Evolutionary conservation across 2,113 vertebrate genomes (phyloP).

Genomic region (Bufo bufo): DNA sequence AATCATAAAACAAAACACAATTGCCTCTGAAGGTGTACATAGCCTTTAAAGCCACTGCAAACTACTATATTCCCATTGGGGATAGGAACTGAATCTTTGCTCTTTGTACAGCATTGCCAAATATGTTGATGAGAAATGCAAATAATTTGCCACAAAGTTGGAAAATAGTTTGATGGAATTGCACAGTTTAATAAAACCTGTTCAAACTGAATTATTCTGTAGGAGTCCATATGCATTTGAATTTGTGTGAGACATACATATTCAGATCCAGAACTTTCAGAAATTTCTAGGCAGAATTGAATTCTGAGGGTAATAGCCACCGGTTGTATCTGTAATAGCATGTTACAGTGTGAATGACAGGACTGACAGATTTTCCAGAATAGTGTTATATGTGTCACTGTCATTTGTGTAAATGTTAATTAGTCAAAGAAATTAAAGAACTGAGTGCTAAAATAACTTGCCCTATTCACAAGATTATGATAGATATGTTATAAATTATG

Average conservation of each 20-base stretch:
- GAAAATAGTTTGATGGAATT: neutral
- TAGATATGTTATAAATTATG: neutral
- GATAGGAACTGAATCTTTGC: too few species aligned
- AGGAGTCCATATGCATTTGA: neutral
- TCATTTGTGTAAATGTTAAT: neutral
- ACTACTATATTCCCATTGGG: too few species aligned
- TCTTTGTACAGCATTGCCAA: neutral
- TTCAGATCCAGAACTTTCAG: neutral
- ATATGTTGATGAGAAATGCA: neutral
- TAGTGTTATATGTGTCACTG: neutral
- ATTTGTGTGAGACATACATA: neutral
- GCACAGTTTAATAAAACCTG: neutral
- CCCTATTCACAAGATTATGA: neutral
- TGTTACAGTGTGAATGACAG: neutral
- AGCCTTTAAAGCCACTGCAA: too few species aligned
- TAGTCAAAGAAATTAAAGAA: neutral
- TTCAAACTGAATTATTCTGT: neutral
- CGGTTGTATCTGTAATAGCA: neutral
- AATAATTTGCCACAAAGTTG: neutral
- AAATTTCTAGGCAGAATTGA: neutral
- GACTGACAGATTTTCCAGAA: neutral
- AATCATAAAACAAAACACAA: too few species aligned
- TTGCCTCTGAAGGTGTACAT: too few species aligned
- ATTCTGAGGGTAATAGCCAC: neutral
- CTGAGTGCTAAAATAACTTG: neutral